Base-by-base conservation (phyloP, 2,888 invertebrate genomes). In the Tinea semifulvella region DNA sequence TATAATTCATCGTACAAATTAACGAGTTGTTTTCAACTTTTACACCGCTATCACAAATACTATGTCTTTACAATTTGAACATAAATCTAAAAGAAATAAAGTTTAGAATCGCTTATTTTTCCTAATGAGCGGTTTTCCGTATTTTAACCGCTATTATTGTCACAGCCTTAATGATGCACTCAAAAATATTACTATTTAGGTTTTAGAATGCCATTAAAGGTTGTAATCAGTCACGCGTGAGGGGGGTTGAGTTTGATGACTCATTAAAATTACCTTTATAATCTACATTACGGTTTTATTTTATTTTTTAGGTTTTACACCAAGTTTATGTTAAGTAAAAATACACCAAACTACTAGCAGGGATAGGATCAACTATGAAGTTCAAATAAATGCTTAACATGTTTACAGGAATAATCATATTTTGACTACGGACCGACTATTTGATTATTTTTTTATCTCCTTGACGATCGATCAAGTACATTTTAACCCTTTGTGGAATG, bases 111-210 rank as follows among this genome's bases (percentile, higher is more conserved):
- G 31, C 31, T 2, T 2, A 14, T 13, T 2, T 14, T 27, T 27
- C 4, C 11, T 27, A 27, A 7, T n/a, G 4, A 27, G 11, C 8
- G 13, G 31, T n/a, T 31, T 31, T 31, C 31, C 13, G 31, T 31
- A 31, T 13, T 31, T 31, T 31, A 31, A 4, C 5, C 31, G 31
- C 14, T 38, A 17, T 19, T 19, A 19, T 38, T 38, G 38, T 11
- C 38, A 38, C 17, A 38, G 38, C 38, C 38, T 38, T 38, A 38
- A 38, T 38, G 38, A 38, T 38, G 38, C 38, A 38, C 38, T 38
- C 18, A 38, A 38, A 38, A 38, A 38, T 38, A 38, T 38, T 38
- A 38, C 38, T 19, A 18, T 38, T 38, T 38, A 38, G 31, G 6
- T 31, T 31, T 11, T 31, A 31, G 31, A 31, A 31, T n/a, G n/a